phyloP scores from a whole-genome alignment of 2,888 invertebrate species.

The Encarsia formosa region DNA sequence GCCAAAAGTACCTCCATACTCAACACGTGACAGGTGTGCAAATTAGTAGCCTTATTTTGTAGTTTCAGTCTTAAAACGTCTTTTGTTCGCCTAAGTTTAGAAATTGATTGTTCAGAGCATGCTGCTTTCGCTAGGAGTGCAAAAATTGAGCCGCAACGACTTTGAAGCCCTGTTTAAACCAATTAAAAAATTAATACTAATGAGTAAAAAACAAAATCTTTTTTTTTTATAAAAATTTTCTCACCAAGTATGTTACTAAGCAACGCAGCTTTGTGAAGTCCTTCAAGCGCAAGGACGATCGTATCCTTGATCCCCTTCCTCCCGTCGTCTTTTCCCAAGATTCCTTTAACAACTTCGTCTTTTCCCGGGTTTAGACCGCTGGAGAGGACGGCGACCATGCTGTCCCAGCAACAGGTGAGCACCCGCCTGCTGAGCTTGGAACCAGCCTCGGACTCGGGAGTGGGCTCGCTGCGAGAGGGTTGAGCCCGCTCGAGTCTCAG shows the following conservation, averaged over 20 bases:
- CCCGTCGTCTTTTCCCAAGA: slow-evolving; percentile 42
- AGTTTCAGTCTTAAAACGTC: slow-evolving; percentile 47
- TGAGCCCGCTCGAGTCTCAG: slow-evolving; percentile 76
- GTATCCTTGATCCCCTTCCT: slow-evolving; percentile 68
- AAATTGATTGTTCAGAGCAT: slow-evolving; percentile 63
- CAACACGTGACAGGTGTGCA: slow-evolving; percentile 84
- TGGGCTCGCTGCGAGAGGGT: slow-evolving; percentile 63
- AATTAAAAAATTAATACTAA: neutral
- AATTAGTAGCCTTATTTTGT: slow-evolving; percentile 65
- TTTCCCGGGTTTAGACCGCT: slow-evolving; percentile 54
- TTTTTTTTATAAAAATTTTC: slow-evolving; percentile 2
- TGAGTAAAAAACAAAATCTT: neutral
- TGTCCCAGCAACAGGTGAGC: slow-evolving; percentile 87
- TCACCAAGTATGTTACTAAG: slow-evolving; percentile 79
- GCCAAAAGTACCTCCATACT: slow-evolving; percentile 88
- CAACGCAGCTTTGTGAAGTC: slow-evolving; percentile 86
- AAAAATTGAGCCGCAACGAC: slow-evolving; percentile 85
- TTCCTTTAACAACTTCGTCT: slow-evolving; percentile 43
- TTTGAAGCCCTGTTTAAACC: slow-evolving; percentile 65
- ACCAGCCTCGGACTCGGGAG: slow-evolving; percentile 73
- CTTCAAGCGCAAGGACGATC: slow-evolving; percentile 82
- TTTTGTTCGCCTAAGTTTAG: slow-evolving; percentile 47
- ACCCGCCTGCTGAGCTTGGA: slow-evolving; percentile 73
- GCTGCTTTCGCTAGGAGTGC: slow-evolving; percentile 83
- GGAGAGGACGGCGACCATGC: slow-evolving; percentile 83